Evolutionary conservation across 1,140 invertebrate genomes (phyloP), one percentile per base, ranked within the genome.

Genomic region (Thaumetopoea pityocampa): DNA sequence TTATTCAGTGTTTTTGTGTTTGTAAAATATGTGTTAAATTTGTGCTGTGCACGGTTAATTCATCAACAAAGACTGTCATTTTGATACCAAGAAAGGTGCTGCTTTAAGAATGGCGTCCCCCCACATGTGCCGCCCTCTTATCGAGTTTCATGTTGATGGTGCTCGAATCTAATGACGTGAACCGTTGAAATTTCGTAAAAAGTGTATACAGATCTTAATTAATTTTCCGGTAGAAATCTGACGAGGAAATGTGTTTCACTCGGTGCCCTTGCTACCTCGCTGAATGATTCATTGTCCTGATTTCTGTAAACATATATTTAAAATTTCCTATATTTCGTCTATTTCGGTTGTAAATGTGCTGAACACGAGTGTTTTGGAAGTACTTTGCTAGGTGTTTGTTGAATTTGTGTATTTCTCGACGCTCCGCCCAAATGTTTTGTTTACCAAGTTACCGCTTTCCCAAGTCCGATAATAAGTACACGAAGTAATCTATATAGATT

Each of bases 101-200:
- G n/a, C 78, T 79, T 82, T 71, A 77, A 71, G 80, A 85, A 85
- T 85, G 83, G 83, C 83, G 83, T 85, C 83, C 80, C n/a, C 74
- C 82, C 82, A 85, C 83, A 85, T 85, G 83, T 83, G 77, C 80
- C 71, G 79, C 64, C 64, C 60, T 51, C 71, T 67, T 70, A 73
- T 78, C 73, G 56, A 67, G 68, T 81, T 80, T 81, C 70, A 58
- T 57, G 56, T 66, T 64, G 66, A 58, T 61, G 42, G 61, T 70
- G 58, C 59, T 51, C 66, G 63, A 69, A 73, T 65, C 56, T 66
- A 67, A 74, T 80, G 71, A 82, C 73, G 71, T 79, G 66, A 72
- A 47, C 65, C 66, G 44, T 55, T 42, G 38, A 42, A 55, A 70
- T 55, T 42, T 44, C 64, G 64, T 58, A 52, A 67, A 64, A 58